Base-by-base conservation (phyloP, 64 coral and sea anemone genomes). In the Montipora cactus region DNA sequence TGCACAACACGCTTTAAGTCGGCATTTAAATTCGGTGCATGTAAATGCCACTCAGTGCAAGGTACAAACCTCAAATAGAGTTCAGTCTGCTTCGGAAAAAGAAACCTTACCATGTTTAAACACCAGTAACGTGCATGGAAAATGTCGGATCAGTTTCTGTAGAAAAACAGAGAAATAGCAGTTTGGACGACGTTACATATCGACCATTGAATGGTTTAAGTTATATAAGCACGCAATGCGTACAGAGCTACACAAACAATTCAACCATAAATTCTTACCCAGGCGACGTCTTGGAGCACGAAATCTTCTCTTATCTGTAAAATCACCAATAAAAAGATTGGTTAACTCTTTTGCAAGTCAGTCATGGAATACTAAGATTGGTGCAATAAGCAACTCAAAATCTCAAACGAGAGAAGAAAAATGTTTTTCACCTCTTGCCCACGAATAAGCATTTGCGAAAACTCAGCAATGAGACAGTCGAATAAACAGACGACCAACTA, bases 401-500 rank as follows among this genome's bases (percentile, higher is more conserved):
- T 19, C 8, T 18, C 64, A 14, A 14, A 23, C 68, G 61, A 12
- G 11, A 66, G 10, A 66, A 18, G 61, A 4, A 71, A 71, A 71
- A 18, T 5, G 59, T 14, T 67, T 49, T 62, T 9, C 47, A 70
- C 81, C 62, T 70, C 81, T 8, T 64, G 37, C 10, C 81, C 81
- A 85, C 69, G 81, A 69, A 85, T 45, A 4, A 69, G 3, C 81
- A 85, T 70, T 58, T 49, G 81, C 64, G 81, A 70, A 70, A 85
- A 71, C 10, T 85, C 61, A 49, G 81, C 64, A 28, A 85, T 49
- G 61, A 85, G 10, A 62, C 81, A 85, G 81, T 85, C 81, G 16
- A 71, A 70, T 71, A 85, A 85, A 49, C 81, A 85, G 16, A 48
- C 81, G 46, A 62, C 81, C 9, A 85, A 44, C 81, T 85, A 7